Evolutionary conservation across 2,113 vertebrate species (phyloP).

Genomic region (Calidris pugnax): DNA sequence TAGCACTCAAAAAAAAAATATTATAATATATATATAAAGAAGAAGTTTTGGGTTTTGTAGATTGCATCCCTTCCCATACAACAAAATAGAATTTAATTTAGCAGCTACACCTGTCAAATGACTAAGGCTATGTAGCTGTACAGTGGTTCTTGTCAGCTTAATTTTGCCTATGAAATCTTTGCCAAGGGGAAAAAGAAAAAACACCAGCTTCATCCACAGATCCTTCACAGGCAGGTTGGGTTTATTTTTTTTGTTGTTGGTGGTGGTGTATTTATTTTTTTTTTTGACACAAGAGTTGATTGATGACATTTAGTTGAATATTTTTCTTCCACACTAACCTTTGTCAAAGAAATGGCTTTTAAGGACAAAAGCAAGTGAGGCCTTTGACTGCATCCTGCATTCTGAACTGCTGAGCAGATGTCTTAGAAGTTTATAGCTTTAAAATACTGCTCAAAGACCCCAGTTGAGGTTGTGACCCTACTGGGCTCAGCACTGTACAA

Average conservation of each 20-base stretch:
- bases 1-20: background rate
- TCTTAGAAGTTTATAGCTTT: background rate
- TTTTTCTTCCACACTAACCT: background rate
- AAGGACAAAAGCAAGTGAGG: background rate
- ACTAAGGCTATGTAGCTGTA: background rate
- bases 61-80: background rate
- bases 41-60: background rate
- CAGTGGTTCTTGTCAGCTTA: background rate
- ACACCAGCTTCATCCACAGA: background rate
- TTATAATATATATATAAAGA: background rate
- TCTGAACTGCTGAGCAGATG: background rate
- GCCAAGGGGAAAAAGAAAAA: background rate
- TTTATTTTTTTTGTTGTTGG: background rate
- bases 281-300: background rate
- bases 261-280: background rate
- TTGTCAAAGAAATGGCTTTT: background rate
- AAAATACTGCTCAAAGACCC: background rate
- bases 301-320: background rate
- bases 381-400: background rate
- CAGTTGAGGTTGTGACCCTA: background rate
- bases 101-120: background rate
- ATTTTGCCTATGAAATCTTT: background rate
- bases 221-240: background rate
- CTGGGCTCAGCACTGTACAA: background rate
- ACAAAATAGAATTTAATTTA: background rate